Evolutionary conservation across 2,888 invertebrate genomes (phyloP), one percentile per base, ranked within the genome.

Genomic region (Zaprionus obscuricornis): DNA sequence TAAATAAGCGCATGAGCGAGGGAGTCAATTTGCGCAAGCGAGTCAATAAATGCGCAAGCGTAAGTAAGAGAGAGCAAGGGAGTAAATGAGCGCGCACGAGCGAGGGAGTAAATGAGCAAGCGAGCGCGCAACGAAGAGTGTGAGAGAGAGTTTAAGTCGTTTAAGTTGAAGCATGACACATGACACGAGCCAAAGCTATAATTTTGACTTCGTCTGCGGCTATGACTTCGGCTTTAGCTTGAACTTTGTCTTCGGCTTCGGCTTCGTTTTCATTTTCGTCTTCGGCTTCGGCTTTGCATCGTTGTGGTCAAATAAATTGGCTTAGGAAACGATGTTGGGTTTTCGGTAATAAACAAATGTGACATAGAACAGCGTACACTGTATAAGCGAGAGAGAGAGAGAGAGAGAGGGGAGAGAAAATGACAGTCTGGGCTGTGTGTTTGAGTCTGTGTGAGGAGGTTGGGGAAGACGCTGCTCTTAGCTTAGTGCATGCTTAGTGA

Each of bases 151-250:
- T 22, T 51, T 5, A 24, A 8, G n/a, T n/a, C 13, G 3, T 13
- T 14, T n/a, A 29, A 64, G 71, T 58, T 55, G 54, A 34, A 54
- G 71, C 46, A 56, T 69, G 73, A 58, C 73, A 69, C 66, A 72
- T 49, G 71, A 57, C 72, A 69, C 73, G 55, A 55, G 66, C 69
- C 54, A 62, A 29, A 59, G 7, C 45, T 22, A n/a, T n/a, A n/a
- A n/a, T n/a, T n/a, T n/a, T n/a, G n/a, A n/a, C n/a, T n/a, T n/a
- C n/a, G n/a, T n/a, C n/a, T n/a, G n/a, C n/a, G n/a, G n/a, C n/a
- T n/a, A n/a, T n/a, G n/a, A n/a, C n/a, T n/a, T n/a, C n/a, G n/a
- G n/a, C n/a, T n/a, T n/a, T n/a, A n/a, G n/a, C n/a, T n/a, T n/a
- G n/a, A n/a, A n/a, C n/a, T n/a, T n/a, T n/a, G n/a, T n/a, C n/a